These are phyloP conservation scores for Nannospalax galili DNA, from an alignment of 2,113 vertebrate species.

Conservation along the genomic window DNA sequence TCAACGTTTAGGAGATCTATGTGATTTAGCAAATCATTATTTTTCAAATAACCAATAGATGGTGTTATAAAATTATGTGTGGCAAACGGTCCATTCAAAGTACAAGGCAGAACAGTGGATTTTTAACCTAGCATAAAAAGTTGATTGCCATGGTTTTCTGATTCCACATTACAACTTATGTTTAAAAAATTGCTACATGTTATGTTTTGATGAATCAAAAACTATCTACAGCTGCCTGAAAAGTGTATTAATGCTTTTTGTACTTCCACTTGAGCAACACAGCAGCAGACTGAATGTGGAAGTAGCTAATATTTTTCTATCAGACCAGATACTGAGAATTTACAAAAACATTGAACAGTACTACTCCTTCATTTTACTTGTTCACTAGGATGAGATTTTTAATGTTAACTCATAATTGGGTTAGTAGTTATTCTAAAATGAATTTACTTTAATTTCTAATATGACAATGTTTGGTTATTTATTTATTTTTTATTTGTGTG, in stretches of 20 bases:
- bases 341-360: background rate
- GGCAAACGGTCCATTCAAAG: background rate
- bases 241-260: background rate
- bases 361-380: constrained; percentile 24
- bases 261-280: background rate
- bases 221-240: background rate
- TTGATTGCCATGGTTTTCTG: background rate
- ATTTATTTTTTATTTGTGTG: background rate
- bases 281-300: background rate
- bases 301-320: background rate
- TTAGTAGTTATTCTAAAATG: constrained; percentile 26
- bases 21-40: background rate
- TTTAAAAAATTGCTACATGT: constrained; percentile 27
- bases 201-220: background rate
- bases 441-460: constrained; percentile 13
- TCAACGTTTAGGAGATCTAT: constrained; percentile 1
- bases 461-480: too few species aligned
- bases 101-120: background rate
- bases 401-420: background rate
- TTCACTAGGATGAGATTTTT: constrained; percentile 28
- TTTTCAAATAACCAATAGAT: constrained; percentile 11
- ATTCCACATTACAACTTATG: constrained; percentile 27
- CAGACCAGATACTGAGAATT: background rate
- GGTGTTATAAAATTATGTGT: constrained; percentile 27
- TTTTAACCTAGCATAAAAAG: constrained; percentile 31